Evolutionary conservation across 1,140 invertebrate species (phyloP).

Genomic region (Antheraea mylitta): DNA sequence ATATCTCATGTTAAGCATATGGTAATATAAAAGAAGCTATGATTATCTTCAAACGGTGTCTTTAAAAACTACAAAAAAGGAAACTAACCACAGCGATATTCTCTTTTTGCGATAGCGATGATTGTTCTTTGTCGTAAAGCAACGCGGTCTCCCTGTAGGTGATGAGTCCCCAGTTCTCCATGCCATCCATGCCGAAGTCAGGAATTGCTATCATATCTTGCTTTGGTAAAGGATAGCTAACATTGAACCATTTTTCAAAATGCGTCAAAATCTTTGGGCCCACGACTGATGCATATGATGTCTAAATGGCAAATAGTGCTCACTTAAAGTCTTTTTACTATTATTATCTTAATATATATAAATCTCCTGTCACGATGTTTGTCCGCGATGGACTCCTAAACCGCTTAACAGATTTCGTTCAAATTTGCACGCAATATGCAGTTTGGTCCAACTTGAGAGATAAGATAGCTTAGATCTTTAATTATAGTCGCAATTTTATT

Average conservation of each 20-base stretch:
- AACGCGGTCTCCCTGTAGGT: constrained; percentile 84
- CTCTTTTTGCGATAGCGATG: constrained; percentile 81
- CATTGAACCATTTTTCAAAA: constrained; percentile 80
- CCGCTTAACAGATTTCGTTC: too few relatives aligned
- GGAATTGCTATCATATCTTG: constrained; percentile 86
- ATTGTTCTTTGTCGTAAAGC: constrained; percentile 84
- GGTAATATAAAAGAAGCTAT: too few relatives aligned
- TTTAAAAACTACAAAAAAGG: not conserved
- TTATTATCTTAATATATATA: not conserved
- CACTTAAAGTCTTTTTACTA: too few relatives aligned
- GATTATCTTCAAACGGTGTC: too few relatives aligned
- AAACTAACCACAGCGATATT: constrained; percentile 80
- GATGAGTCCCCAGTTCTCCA: constrained; percentile 88
- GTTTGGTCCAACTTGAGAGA: too few relatives aligned
- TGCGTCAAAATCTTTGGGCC: constrained; percentile 87
- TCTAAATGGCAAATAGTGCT: constrained; percentile 37
- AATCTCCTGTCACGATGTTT: too few relatives aligned
- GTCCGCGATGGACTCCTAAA: too few relatives aligned
- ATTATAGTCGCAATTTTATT: too few relatives aligned
- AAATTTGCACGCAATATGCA: too few relatives aligned
- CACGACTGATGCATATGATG: constrained; percentile 81
- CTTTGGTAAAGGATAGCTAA: constrained; percentile 76
- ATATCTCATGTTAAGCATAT: too few relatives aligned
- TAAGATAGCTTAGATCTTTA: too few relatives aligned
- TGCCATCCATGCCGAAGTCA: constrained; percentile 87